Conservation (phyloP, 2,113 vertebrate genomes). For the Thomomys bottae region DNA sequence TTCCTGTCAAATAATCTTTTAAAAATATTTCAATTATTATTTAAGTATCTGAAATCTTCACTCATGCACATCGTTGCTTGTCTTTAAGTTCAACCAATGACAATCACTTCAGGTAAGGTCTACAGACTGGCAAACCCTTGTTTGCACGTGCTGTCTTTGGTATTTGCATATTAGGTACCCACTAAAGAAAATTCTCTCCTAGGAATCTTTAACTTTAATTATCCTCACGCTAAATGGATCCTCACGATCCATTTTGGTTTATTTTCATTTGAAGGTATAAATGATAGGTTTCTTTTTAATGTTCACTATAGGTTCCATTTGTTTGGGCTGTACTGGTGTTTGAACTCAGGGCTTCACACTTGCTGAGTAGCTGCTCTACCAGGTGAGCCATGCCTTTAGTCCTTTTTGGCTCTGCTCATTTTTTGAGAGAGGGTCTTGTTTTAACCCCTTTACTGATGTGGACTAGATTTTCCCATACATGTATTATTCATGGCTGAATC, state of each 20-base stretch:
- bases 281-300: neutral
- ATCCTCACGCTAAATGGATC: no score
- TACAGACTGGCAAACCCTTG: neutral
- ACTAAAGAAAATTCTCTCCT: neutral
- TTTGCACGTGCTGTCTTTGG: neutral
- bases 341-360: no score
- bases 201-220: neutral
- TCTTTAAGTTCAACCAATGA: neutral
- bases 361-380: no score
- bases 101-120: neutral
- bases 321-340: no score
- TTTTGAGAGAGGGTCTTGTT: no score
- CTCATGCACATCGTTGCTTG: neutral
- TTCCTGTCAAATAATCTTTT: neutral
- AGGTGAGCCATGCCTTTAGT: no score
- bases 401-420: no score
- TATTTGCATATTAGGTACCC: neutral
- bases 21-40: neutral
- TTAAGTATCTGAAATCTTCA: neutral
- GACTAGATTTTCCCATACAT: no score
- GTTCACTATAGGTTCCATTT: neutral
- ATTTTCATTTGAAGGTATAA: neutral
- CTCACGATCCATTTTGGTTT: conserved; percentile 12
- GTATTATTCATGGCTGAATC: no score
- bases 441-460: no score